phyloP scores from a whole-genome alignment of 2,113 vertebrate species.

The Callospermophilus lateralis region DNA sequence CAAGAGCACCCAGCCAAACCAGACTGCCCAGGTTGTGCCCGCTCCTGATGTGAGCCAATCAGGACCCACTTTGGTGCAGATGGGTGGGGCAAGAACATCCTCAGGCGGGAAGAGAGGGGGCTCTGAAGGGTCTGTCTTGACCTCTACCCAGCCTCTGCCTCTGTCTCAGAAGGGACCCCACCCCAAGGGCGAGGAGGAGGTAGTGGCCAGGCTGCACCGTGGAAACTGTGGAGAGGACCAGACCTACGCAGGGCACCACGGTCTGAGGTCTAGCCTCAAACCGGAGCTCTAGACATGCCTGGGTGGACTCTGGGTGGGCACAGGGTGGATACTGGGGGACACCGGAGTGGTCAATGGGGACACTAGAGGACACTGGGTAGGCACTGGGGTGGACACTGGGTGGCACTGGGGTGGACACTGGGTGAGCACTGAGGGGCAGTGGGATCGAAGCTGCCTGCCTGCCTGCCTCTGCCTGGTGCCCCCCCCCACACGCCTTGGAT shows the following conservation, averaged over 20 bases:
- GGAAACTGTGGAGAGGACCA: not conserved
- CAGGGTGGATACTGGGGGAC: not conserved
- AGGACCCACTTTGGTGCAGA: not conserved
- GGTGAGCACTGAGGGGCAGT: not conserved
- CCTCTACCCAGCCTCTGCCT: not conserved
- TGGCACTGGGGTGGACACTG: too few species aligned
- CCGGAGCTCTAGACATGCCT: too few species aligned
- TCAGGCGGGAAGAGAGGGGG: not conserved
- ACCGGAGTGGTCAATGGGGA: not conserved
- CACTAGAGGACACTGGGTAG: too few species aligned
- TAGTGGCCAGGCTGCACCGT: not conserved
- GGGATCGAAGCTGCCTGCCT: too few species aligned
- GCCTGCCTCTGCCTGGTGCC: too few species aligned
- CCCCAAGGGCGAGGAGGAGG: not conserved
- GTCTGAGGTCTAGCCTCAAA: too few species aligned
- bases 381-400: not conserved
- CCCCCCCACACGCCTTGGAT: accelerated
- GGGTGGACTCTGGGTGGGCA: not conserved
- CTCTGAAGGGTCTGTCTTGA: not conserved
- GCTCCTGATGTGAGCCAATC: not conserved
- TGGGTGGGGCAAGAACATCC: not conserved
- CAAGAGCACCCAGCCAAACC: not conserved
- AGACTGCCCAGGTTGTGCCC: accelerated
- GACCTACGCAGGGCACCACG: too few species aligned
- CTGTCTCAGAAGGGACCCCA: not conserved